Evolutionary conservation across 92 coral and sea anemone genomes (phyloP).

Genomic region (Phenganax stokvisi): DNA sequence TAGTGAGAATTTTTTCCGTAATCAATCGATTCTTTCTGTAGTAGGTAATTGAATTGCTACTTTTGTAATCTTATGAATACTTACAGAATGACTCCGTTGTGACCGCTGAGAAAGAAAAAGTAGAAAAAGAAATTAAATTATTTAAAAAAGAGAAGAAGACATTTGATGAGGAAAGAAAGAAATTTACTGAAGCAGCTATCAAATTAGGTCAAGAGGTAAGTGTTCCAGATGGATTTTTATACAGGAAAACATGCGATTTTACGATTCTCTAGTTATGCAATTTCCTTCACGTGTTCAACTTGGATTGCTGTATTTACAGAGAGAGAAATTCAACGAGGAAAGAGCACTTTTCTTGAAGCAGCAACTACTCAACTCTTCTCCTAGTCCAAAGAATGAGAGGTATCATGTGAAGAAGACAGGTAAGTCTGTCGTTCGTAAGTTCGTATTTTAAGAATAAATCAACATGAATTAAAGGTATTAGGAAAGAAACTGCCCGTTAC

Average conservation of each 20-base stretch:
- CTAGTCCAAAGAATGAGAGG: conserved; percentile 42
- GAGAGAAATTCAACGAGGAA: conserved; percentile 93
- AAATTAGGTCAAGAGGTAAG: conserved; percentile 81
- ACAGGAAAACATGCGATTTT: not conserved
- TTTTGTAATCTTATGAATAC: too few relatives aligned
- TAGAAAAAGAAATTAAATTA: conserved; percentile 56
- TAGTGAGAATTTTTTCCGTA: conserved; percentile 2
- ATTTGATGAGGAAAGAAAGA: conserved; percentile 70
- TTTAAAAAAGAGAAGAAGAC: conserved; percentile 60
- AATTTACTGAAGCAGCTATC: conserved; percentile 85
- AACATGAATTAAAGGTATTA: not conserved
- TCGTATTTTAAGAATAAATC: not conserved
- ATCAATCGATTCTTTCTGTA: not conserved
- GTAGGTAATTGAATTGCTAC: too few relatives aligned
- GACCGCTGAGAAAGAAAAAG: conserved; percentile 76
- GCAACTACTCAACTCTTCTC: conserved; percentile 66
- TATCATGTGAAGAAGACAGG: not conserved
- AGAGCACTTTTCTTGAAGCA: conserved; percentile 66
- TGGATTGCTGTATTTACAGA: conserved; percentile 37
- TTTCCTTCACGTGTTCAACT: not conserved
- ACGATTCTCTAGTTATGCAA: not conserved
- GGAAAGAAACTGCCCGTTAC: too few relatives aligned
- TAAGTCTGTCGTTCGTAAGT: not conserved
- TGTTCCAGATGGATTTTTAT: not conserved
- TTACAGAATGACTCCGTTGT: conserved; percentile 67